Percentiles rank a stretch among this genome's conserved stretches.
Conservation (phyloP, 2,797 vertebrate species). For the Limosa lapponica region DNA sequence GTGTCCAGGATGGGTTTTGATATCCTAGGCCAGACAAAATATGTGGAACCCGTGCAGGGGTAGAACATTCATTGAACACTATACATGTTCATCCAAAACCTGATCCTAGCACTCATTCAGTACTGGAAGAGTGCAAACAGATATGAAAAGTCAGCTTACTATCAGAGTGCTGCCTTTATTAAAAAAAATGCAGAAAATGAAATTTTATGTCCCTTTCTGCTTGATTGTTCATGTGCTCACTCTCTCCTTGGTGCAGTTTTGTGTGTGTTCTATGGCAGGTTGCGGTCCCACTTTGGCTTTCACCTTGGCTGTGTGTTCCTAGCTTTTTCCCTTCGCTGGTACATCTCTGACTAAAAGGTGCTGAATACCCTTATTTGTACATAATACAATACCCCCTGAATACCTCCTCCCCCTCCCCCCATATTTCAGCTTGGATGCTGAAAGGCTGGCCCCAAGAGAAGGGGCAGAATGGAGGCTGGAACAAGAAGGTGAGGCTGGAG, state of each 20-base stretch:
- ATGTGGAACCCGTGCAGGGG: not conserved
- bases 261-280: not conserved
- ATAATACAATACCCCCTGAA: too few relatives aligned
- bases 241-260: not conserved
- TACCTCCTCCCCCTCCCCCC: not conserved
- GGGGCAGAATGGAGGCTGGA: not conserved
- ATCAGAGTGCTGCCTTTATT: not conserved
- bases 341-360: not conserved
- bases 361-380: not conserved
- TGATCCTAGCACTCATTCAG: not conserved
- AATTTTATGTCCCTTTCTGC: not conserved
- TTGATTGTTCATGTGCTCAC: not conserved
- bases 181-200: not conserved
- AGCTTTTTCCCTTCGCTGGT: not conserved
- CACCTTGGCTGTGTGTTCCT: not conserved
- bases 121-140: not conserved
- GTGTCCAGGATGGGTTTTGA: conserved; percentile 18
- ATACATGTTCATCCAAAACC: not conserved
- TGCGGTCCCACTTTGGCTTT: not conserved
- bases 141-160: not conserved
- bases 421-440: not conserved
- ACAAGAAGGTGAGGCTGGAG: not conserved
- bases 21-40: not conserved
- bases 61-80: not conserved
- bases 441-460: not conserved